Evolutionary conservation across 1,140 invertebrate species (phyloP).

Genomic region (Neodiprion virginianus): DNA sequence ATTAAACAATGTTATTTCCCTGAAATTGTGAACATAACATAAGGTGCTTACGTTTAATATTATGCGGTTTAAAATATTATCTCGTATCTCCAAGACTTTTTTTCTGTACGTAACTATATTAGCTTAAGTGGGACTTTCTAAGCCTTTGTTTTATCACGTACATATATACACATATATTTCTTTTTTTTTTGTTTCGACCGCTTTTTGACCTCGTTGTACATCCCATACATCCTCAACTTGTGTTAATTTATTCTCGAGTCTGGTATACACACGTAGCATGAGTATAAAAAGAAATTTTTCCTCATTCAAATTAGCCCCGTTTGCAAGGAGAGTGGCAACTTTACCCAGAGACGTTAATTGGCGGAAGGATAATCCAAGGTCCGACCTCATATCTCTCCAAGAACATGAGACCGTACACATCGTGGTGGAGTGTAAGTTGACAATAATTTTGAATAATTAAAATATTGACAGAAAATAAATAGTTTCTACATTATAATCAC

Average conservation of each 20-base stretch:
- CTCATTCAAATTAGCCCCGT: constrained; percentile 39
- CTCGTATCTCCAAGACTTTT: too few species aligned
- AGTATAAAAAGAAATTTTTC: too few species aligned
- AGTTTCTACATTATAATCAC: too few species aligned
- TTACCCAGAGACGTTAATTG: constrained; percentile 39
- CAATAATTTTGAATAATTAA: background rate
- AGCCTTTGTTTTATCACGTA: background rate
- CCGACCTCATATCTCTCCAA: constrained; percentile 38
- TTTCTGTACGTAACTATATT: too few species aligned
- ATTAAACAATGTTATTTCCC: too few species aligned
- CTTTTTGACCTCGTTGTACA: too few species aligned
- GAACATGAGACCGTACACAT: constrained; percentile 39
- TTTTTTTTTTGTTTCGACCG: background rate
- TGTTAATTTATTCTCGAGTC: too few species aligned
- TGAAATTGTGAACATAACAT: too few species aligned
- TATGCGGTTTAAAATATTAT: too few species aligned
- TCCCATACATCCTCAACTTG: too few species aligned
- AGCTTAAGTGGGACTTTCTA: background rate
- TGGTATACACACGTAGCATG: too few species aligned
- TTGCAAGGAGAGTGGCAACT: constrained; percentile 48
- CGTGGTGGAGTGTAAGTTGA: constrained; percentile 47
- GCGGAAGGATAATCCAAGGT: constrained; percentile 45
- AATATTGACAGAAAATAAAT: background rate
- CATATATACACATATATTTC: background rate
- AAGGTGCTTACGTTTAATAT: too few species aligned